Percentiles rank a stretch among this genome's conserved stretches.
Conservation (phyloP, 2,797 vertebrate species). For the Hephaestus fuliginosus region DNA sequence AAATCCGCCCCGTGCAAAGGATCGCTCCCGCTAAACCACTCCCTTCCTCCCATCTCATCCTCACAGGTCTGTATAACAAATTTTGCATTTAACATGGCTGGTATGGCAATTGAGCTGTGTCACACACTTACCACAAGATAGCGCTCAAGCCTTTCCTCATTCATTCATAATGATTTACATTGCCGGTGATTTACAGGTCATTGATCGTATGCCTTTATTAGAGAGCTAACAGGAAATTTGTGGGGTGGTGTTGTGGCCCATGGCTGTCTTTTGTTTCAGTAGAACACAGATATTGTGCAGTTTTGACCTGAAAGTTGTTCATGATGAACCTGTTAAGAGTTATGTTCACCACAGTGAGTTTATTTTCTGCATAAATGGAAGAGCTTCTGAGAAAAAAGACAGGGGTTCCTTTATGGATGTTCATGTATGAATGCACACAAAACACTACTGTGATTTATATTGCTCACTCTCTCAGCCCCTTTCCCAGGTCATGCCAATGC, state of each 20-base stretch:
- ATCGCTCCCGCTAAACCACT: conserved; percentile 87
- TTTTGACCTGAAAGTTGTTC: not conserved
- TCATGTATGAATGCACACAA: not conserved
- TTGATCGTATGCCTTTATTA: not conserved
- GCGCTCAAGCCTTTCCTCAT: conserved; percentile 21
- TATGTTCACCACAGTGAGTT: not conserved
- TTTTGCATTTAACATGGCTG: not conserved
- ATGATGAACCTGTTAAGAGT: not conserved
- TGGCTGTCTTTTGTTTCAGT: not conserved
- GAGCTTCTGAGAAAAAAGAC: not conserved
- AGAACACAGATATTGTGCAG: not conserved
- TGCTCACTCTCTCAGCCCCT: conserved; percentile 80
- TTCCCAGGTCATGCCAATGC: conserved; percentile 90
- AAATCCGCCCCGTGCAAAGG: conserved; percentile 89
- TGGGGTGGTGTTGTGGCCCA: not conserved
- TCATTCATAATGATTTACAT: not conserved
- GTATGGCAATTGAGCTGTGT: not conserved
- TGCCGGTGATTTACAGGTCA: not conserved
- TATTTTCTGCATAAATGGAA: not conserved
- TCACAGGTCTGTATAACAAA: conserved; percentile 87
- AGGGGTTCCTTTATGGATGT: not conserved
- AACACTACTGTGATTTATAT: not conserved
- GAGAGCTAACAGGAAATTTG: not conserved
- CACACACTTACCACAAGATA: conserved; percentile 49
- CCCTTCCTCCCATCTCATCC: conserved; percentile 85